Conservation (phyloP, 2,888 invertebrate species). For the Chesias legatella region DNA sequence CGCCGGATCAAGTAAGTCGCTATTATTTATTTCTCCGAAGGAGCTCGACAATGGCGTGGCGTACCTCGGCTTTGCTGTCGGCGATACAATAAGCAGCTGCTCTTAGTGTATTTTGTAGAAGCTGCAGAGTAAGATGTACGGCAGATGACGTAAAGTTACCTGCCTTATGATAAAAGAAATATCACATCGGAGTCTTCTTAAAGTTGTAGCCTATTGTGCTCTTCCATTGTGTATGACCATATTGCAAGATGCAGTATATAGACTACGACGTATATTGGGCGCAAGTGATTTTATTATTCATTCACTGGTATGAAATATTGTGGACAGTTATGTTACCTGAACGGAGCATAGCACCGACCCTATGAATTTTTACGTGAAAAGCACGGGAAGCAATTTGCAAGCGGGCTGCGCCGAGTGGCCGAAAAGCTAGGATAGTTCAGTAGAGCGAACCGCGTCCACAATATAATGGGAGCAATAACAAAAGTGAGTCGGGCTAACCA, state of each 20-base stretch:
- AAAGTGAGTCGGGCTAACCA: constrained; percentile 74
- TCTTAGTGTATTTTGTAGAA: constrained; percentile 58
- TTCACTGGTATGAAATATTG: background rate
- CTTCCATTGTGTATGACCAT: constrained; percentile 44
- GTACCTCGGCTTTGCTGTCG: constrained; percentile 68
- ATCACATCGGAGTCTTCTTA: constrained; percentile 40
- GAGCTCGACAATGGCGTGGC: constrained; percentile 63
- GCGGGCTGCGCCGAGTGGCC: constrained; percentile 36
- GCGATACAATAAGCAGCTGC: constrained; percentile 72
- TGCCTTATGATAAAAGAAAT: constrained; percentile 51
- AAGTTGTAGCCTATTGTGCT: constrained; percentile 45
- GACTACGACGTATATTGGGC: background rate
- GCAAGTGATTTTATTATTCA: constrained; percentile 5
- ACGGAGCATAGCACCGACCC: constrained; percentile 25
- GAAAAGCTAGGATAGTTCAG: constrained; percentile 49
- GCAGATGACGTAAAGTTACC: constrained; percentile 60
- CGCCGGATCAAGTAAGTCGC: constrained; percentile 69
- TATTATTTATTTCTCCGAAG: constrained; percentile 69
- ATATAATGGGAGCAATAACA: constrained; percentile 72
- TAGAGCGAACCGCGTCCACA: constrained; percentile 46
- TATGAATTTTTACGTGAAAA: constrained; percentile 54
- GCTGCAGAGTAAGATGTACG: constrained; percentile 54
- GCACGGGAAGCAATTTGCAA: constrained; percentile 42
- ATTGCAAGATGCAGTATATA: constrained; percentile 29
- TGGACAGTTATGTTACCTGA: background rate